phyloP scores from a whole-genome alignment of 2,113 vertebrate genomes.

The Strix uralensis region DNA sequence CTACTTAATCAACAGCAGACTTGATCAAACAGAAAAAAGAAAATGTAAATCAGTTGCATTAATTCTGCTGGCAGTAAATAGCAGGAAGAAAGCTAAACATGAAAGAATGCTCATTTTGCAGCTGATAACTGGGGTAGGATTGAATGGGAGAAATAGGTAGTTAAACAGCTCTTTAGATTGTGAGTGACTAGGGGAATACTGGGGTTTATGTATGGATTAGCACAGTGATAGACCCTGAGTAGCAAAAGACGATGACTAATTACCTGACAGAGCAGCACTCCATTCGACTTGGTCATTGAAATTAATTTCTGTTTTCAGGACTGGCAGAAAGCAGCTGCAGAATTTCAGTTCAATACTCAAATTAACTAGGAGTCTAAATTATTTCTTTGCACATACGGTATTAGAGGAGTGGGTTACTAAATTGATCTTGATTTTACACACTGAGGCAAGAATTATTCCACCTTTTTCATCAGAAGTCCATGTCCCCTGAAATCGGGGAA shows the following conservation, averaged over 20 bases:
- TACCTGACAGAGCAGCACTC: constrained; percentile 91
- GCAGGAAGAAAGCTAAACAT: constrained; percentile 68
- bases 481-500: constrained; percentile 37
- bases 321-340: constrained; percentile 83
- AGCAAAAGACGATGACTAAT: constrained; percentile 93
- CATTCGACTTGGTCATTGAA: constrained; percentile 89
- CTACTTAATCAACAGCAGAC: constrained; percentile 78
- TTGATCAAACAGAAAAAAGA: constrained; percentile 73
- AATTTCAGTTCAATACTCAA: constrained; percentile 86
- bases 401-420: constrained; percentile 76
- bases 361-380: constrained; percentile 85
- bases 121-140: constrained; percentile 25
- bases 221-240: constrained; percentile 86
- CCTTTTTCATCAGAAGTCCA: constrained; percentile 70
- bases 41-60: constrained; percentile 77
- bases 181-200: constrained; percentile 75
- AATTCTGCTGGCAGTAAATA: constrained; percentile 72
- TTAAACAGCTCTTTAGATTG: constrained; percentile 76
- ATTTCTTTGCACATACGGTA: constrained; percentile 75
- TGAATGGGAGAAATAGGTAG: constrained; percentile 68
- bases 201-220: constrained; percentile 91
- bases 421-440: constrained; percentile 76
- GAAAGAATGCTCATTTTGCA: constrained; percentile 61
- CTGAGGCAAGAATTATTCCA: constrained; percentile 57
- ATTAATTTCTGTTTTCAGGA: constrained; percentile 88